phyloP scores from a whole-genome alignment of 2,888 invertebrate genomes.

The Arctia plantaginis region DNA sequence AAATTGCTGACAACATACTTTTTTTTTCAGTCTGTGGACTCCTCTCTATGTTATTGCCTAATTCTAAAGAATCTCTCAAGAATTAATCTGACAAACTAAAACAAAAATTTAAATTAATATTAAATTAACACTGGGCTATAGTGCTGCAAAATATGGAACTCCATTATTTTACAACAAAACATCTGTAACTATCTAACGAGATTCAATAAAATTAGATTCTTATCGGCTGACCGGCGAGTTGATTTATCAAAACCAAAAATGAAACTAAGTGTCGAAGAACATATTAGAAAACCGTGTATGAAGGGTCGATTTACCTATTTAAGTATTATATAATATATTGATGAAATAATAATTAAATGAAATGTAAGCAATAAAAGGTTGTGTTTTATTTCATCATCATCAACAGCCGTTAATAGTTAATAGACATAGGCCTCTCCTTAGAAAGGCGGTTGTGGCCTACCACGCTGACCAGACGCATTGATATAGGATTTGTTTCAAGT shows the following conservation, averaged over 20 bases:
- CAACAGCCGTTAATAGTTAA: too few relatives aligned
- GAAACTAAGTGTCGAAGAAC: not conserved
- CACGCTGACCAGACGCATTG: too few relatives aligned
- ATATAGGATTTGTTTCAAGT: too few relatives aligned
- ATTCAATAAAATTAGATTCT: too few relatives aligned
- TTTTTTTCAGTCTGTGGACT: not conserved
- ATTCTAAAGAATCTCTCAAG: not conserved
- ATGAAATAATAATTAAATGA: not conserved
- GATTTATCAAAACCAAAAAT: not conserved
- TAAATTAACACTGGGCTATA: not conserved
- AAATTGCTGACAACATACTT: not conserved
- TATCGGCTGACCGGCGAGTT: not conserved
- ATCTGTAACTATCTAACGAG: not conserved
- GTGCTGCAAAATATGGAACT: not conserved
- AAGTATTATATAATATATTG: not conserved
- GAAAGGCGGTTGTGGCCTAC: too few relatives aligned
- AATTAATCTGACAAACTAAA: not conserved
- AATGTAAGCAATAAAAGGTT: not conserved
- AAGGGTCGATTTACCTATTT: too few relatives aligned
- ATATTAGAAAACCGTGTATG: too few relatives aligned
- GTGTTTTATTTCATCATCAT: not conserved
- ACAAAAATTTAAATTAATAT: not conserved
- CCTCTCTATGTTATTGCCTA: not conserved
- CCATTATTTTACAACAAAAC: not conserved
- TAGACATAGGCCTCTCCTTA: too few relatives aligned